Conservation (phyloP, 2,113 vertebrate species). For the Ahaetulla prasina region DNA sequence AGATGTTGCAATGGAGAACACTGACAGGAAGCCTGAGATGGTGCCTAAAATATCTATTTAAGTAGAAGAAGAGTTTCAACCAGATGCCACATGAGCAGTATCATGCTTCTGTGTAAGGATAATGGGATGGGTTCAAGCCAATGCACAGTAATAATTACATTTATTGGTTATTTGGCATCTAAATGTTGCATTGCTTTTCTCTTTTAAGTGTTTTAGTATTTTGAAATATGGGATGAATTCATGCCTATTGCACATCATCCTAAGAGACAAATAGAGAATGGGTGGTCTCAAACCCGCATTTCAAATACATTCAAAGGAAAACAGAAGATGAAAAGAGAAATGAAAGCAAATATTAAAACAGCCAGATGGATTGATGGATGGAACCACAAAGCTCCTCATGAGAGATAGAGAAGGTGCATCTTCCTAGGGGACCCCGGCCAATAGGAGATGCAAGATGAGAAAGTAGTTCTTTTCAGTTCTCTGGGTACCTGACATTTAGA, state of each 20-base stretch:
- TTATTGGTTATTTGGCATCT: background rate
- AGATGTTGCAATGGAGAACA: background rate
- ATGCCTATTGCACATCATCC: background rate
- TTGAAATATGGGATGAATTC: background rate
- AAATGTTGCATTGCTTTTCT: background rate
- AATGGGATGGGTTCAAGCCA: background rate
- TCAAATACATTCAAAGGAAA: background rate
- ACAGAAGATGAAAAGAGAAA: background rate
- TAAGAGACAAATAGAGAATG: background rate
- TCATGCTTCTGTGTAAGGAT: background rate
- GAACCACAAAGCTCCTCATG: background rate
- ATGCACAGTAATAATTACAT: background rate
- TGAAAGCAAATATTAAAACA: background rate
- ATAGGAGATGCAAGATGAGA: background rate
- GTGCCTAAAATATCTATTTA: background rate
- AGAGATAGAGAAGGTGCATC: background rate
- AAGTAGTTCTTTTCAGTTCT: background rate
- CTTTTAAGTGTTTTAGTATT: background rate
- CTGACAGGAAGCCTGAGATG: background rate
- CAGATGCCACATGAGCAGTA: background rate
- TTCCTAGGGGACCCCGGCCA: background rate
- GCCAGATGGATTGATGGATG: background rate
- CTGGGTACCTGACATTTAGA: background rate
- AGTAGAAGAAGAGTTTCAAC: background rate
- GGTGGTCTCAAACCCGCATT: background rate